A percentile compares a stretch with the other conserved stretches of the same genome.
These are phyloP conservation scores for Drosophila subquinaria DNA, from an alignment of 2,888 invertebrate genomes.

Conservation along the genomic window DNA sequence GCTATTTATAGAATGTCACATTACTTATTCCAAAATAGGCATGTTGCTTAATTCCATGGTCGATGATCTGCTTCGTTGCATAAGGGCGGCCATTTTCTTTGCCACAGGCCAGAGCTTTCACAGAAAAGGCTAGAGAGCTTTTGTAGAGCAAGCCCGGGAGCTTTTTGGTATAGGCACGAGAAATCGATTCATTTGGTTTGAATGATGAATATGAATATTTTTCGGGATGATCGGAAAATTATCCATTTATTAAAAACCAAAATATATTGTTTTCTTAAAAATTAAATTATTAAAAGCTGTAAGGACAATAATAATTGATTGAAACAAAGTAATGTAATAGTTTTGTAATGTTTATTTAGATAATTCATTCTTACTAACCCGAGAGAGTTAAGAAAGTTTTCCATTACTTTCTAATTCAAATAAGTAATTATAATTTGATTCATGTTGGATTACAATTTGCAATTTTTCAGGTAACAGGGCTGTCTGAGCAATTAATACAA, in stretches of 20 bases:
- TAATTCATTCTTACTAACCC: conserved; percentile 68
- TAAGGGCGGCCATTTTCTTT: conserved; percentile 9
- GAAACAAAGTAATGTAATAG: conserved; percentile 7
- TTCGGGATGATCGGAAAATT: background rate
- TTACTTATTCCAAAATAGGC: conserved; percentile 8
- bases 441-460: conserved; percentile 69
- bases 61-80: conserved; percentile 9
- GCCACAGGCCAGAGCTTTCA: conserved; percentile 4
- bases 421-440: conserved; percentile 74
- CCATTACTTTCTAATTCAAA: conserved; percentile 77
- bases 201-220: background rate
- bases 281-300: conserved; percentile 1
- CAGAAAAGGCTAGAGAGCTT: background rate
- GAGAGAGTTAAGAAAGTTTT: conserved; percentile 54
- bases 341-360: conserved; percentile 62
- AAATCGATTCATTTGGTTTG: background rate
- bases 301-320: background rate
- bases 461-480: conserved; percentile 77
- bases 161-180: background rate
- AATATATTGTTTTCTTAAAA: background rate
- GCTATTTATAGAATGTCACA: conserved; percentile 22
- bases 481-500: conserved; percentile 79
- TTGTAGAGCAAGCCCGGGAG: conserved; percentile 3
- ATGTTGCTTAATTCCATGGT: background rate
- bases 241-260: background rate